These are phyloP conservation scores for Coenobita brevimanus DNA, from an alignment of 1,140 invertebrate species.

Conservation along the genomic window DNA sequence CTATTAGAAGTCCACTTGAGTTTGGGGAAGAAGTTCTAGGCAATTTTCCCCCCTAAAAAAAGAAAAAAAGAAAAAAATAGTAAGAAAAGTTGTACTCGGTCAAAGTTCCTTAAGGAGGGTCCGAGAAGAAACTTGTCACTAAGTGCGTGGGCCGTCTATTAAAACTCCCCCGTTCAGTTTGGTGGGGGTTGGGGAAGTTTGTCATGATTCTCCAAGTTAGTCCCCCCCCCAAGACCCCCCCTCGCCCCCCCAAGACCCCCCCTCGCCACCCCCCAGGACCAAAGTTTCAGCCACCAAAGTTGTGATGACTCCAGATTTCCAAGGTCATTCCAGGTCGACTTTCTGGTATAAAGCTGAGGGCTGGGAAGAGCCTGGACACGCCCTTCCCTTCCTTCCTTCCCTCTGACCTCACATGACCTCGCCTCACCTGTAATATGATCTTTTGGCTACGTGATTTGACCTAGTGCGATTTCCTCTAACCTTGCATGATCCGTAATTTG, in stretches of 20 bases:
- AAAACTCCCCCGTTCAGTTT: slow-evolving; percentile 50
- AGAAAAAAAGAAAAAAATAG: too few species aligned
- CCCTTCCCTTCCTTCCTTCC: too few species aligned
- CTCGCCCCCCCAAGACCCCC: background rate
- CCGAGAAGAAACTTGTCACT: slow-evolving; percentile 49
- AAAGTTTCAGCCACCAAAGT: slow-evolving; percentile 53
- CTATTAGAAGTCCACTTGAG: slow-evolving; percentile 38
- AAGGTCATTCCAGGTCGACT: slow-evolving; percentile 52
- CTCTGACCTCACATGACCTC: too few species aligned
- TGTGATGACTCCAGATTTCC: slow-evolving; percentile 55
- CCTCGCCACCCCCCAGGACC: slow-evolving; percentile 3
- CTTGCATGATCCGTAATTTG: too few species aligned
- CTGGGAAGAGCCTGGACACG: too few species aligned
- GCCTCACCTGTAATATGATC: too few species aligned
- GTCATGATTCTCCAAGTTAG: slow-evolving; percentile 53
- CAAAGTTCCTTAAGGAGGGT: slow-evolving; percentile 44
- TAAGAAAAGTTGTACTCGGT: background rate
- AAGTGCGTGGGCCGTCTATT: slow-evolving; percentile 51
- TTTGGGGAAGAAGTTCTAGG: slow-evolving; percentile 42
- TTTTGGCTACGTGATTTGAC: too few species aligned
- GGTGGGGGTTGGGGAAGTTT: slow-evolving; percentile 39
- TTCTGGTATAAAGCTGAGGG: slow-evolving; percentile 48
- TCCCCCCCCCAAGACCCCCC: background rate
- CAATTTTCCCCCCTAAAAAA: slow-evolving; percentile 27
- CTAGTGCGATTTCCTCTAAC: too few species aligned